phyloP scores from a whole-genome alignment of 2,888 invertebrate species.

The Caprella mutica region DNA sequence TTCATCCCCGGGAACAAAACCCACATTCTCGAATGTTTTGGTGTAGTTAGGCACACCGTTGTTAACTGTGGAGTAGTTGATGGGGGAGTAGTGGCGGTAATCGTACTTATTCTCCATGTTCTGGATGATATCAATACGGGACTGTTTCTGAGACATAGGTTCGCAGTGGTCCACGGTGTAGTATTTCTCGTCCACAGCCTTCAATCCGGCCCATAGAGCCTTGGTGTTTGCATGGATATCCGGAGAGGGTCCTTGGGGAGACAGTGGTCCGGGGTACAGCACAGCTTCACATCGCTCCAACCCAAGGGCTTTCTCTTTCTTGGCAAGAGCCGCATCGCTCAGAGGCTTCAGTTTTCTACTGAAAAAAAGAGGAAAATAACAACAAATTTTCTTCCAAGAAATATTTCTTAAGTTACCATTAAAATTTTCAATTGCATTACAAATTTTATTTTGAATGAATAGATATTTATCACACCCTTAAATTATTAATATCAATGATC shows the following conservation, averaged over 20 bases:
- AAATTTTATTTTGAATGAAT: not conserved
- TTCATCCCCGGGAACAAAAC: slow-evolving; percentile 49
- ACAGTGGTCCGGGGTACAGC: slow-evolving; percentile 45
- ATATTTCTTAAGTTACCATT: not conserved
- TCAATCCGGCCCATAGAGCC: slow-evolving; percentile 66
- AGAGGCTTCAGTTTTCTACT: slow-evolving; percentile 33
- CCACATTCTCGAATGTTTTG: not conserved
- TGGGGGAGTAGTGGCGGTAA: slow-evolving; percentile 30
- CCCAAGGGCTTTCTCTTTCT: slow-evolving; percentile 44
- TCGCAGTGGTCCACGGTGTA: slow-evolving; percentile 36
- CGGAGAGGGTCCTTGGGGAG: slow-evolving; percentile 10
- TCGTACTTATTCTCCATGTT: slow-evolving; percentile 28
- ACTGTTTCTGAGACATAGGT: slow-evolving; percentile 35
- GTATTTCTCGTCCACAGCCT: slow-evolving; percentile 35
- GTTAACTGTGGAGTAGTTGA: slow-evolving; percentile 23
- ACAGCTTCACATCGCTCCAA: slow-evolving; percentile 49
- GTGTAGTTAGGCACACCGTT: slow-evolving; percentile 17
- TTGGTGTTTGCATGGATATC: slow-evolving; percentile 49
- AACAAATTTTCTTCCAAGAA: not conserved
- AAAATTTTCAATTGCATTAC: too few relatives aligned
- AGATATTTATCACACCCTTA: too few relatives aligned
- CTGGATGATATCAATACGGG: slow-evolving; percentile 28
- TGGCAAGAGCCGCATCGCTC: slow-evolving; percentile 32
- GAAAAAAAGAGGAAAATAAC: slow-evolving; percentile 6
- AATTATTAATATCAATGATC: too few relatives aligned